These are phyloP conservation scores for Pseudomyrmex gracilis DNA, from an alignment of 1,140 invertebrate genomes.

Conservation along the genomic window DNA sequence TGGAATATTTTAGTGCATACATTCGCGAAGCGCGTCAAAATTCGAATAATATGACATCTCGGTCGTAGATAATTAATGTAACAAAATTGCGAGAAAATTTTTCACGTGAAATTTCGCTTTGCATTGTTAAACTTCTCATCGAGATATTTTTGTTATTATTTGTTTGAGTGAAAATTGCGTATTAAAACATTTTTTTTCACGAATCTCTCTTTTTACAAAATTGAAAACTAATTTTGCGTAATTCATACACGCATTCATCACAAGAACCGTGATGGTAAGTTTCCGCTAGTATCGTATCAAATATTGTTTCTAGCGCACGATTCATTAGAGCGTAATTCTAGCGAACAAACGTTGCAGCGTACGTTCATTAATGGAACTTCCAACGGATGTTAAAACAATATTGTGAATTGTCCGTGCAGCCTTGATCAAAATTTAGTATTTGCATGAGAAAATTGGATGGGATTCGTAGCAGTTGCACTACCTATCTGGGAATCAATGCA, in stretches of 20 bases:
- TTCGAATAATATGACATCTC: too few relatives aligned
- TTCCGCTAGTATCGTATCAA: not conserved
- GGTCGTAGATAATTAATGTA: too few relatives aligned
- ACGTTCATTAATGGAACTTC: slow-evolving; percentile 40
- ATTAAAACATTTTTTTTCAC: not conserved
- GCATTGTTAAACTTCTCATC: too few relatives aligned
- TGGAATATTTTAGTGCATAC: too few relatives aligned
- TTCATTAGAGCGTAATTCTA: slow-evolving; percentile 33
- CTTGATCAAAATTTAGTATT: slow-evolving; percentile 46
- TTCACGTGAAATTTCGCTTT: too few relatives aligned
- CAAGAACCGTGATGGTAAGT: not conserved
- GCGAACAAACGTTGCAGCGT: slow-evolving; percentile 22
- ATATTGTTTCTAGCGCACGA: slow-evolving; percentile 16
- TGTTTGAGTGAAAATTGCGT: not conserved
- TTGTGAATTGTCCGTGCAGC: slow-evolving; percentile 11
- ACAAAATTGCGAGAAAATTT: too few relatives aligned
- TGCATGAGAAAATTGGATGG: slow-evolving; percentile 44
- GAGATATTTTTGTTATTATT: too few relatives aligned
- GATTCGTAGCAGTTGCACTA: not conserved
- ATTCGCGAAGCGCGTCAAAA: too few relatives aligned
- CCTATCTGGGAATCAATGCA: not conserved
- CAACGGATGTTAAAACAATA: slow-evolving; percentile 44
- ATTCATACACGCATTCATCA: slow-evolving; percentile 1
- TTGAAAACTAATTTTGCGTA: slow-evolving; percentile 15
- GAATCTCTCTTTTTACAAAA: not conserved